Evolutionary conservation across 2,888 invertebrate species (phyloP), one percentile per base, ranked within the genome.

Genomic region (Lasioglossum zephyrum): DNA sequence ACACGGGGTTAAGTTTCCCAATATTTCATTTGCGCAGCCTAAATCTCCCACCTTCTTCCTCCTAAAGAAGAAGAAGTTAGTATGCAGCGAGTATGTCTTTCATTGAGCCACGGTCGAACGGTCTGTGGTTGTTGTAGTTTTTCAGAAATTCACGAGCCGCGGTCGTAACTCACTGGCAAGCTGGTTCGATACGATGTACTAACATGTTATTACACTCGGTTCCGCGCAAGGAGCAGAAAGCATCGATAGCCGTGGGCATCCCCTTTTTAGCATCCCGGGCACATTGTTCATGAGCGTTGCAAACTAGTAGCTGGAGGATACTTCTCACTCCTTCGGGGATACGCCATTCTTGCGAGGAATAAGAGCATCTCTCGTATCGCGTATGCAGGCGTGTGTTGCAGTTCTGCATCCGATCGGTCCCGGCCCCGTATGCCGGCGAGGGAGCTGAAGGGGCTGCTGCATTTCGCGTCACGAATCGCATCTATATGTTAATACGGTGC

Each of bases 401-500:
- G 63, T 63, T 63, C 26, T 63, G 36, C 66, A 66, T 36, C n/a
- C n/a, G 41, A 39, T 69, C 69, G 22, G 9, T 1, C 69, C 39
- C 5, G 69, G 39, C 36, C 11, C 63, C 63, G 31, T 31, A 63
- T 31, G 69, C 22, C 4, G 39, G 66, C 18, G 36, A 36, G 26
- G 66, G 66, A 31, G 66, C 36, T 36, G 66, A 39, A 22, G 69
- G 39, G 69, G 69, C 22, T 36, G 69, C 69, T 86, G 88, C 89
- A 91, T 90, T 90, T 91, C 92, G 90, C 89, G 92, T 92, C 92
- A 92, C 92, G 92, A 89, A 93, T 92, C 92, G 93, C 92, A 93
- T 93, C 93, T 93, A 93, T 93, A 93, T 93, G 93, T 93, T 93
- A 93, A 93, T 93, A 92, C 88, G 82, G 87, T 78, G 84, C 86